These are phyloP conservation scores for Cotesia congregata DNA, from an alignment of 2,888 invertebrate species.

Conservation along the genomic window DNA sequence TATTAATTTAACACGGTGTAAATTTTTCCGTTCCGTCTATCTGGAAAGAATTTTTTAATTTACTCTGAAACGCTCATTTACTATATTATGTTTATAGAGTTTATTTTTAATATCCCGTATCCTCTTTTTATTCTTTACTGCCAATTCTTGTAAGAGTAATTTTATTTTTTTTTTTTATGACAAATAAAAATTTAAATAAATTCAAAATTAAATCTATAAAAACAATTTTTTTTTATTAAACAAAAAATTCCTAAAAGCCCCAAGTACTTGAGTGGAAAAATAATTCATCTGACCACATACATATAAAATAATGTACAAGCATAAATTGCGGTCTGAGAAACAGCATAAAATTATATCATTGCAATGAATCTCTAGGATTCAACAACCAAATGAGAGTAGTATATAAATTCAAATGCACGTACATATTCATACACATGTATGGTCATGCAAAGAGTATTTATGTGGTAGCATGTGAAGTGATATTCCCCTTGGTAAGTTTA, in stretches of 20 bases:
- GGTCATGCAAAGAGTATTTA: background rate
- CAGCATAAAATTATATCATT: background rate
- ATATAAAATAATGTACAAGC: background rate
- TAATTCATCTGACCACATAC: background rate
- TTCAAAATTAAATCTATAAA: too few species aligned
- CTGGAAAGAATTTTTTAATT: background rate
- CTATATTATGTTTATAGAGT: background rate
- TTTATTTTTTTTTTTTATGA: background rate
- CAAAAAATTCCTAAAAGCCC: too few species aligned
- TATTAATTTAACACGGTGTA: background rate
- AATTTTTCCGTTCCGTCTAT: background rate
- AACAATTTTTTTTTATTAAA: too few species aligned
- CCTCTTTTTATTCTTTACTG: background rate
- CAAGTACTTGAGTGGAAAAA: too few species aligned
- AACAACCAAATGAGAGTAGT: background rate
- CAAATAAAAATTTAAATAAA: background rate
- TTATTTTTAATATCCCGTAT: background rate
- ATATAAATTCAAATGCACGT: constrained; percentile 12
- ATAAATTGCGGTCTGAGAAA: constrained; percentile 1
- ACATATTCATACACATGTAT: constrained; percentile 9
- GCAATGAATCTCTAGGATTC: constrained; percentile 6
- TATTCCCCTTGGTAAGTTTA: constrained; percentile 13
- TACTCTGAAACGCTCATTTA: background rate
- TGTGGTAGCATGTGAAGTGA: constrained; percentile 6
- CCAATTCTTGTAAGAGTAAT: background rate